Evolutionary conservation across 2,888 invertebrate genomes (phyloP).

Genomic region (Lymantria dispar): DNA sequence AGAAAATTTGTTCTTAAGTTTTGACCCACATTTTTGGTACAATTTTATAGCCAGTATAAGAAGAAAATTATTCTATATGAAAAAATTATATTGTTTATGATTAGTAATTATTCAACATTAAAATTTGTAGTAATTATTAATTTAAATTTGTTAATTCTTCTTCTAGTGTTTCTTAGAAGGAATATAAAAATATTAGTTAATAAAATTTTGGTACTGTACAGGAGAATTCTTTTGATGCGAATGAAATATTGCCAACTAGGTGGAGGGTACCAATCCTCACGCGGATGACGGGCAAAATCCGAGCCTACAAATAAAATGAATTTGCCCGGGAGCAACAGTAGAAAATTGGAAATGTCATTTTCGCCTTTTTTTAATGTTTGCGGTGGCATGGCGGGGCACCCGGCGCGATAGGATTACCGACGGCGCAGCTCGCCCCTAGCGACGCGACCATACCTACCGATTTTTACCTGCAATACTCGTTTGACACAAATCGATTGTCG

Average conservation of each 20-base stretch:
- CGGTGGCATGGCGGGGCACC: constrained; percentile 54
- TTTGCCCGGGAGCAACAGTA: constrained; percentile 76
- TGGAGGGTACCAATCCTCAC: constrained; percentile 48
- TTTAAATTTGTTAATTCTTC: too few species aligned
- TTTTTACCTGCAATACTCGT: constrained; percentile 56
- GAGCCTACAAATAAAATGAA: constrained; percentile 78
- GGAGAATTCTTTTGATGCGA: constrained; percentile 72
- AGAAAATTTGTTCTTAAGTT: too few species aligned
- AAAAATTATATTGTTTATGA: too few species aligned
- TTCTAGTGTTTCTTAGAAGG: too few species aligned
- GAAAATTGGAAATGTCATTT: constrained; percentile 84
- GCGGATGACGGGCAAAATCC: constrained; percentile 70
- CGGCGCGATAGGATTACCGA: constrained; percentile 66
- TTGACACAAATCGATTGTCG: constrained; percentile 64
- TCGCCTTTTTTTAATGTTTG: constrained; percentile 81
- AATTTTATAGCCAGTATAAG: too few species aligned
- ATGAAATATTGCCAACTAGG: constrained; percentile 72
- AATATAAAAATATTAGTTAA: constrained; percentile 71
- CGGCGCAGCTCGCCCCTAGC: constrained; percentile 50
- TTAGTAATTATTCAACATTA: too few species aligned
- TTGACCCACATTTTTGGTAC: too few species aligned
- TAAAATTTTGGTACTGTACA: constrained; percentile 53
- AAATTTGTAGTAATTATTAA: too few species aligned
- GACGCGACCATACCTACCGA: constrained; percentile 44
- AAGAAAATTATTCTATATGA: too few species aligned